A percentile compares a stretch with the other conserved stretches of the same genome.
Conservation (phyloP, 2,113 vertebrate species). For the Antigone vipio region DNA sequence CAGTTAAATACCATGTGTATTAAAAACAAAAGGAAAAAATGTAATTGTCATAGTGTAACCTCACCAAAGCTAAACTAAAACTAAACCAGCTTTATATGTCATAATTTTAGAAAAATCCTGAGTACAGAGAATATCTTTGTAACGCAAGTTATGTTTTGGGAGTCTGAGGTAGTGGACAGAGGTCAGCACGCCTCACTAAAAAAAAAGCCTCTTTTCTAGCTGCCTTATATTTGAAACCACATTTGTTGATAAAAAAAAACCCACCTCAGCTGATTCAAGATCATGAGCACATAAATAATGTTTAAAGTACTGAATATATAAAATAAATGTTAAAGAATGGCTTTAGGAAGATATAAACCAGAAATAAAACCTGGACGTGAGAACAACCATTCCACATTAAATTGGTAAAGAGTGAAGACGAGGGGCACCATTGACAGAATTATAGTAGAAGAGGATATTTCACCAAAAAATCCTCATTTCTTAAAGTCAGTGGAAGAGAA, state of each 20-base stretch:
- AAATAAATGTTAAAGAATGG: not conserved
- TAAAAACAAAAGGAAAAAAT: not conserved
- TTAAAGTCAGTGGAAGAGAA: not conserved
- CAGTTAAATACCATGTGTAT: not conserved
- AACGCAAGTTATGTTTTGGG: rapidly evolving
- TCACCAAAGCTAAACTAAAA: not conserved
- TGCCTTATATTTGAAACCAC: rapidly evolving
- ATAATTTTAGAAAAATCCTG: not conserved
- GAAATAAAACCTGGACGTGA: not conserved
- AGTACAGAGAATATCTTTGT: not conserved
- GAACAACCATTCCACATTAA: not conserved
- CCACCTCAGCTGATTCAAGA: not conserved
- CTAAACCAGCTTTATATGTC: not conserved
- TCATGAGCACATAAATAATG: not conserved
- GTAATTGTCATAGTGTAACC: not conserved
- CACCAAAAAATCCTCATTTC: not conserved
- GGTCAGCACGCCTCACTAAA: not conserved
- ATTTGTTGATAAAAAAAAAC: not conserved
- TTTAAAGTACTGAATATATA: not conserved
- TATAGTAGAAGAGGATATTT: not conserved
- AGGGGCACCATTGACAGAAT: not conserved
- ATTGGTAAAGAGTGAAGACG: rapidly evolving
- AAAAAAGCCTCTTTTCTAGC: not conserved
- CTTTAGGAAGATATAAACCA: not conserved
- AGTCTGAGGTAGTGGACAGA: not conserved